Conservation (phyloP, 35 echinoderm and acorn worm genomes). For the Apostichopus californicus region DNA sequence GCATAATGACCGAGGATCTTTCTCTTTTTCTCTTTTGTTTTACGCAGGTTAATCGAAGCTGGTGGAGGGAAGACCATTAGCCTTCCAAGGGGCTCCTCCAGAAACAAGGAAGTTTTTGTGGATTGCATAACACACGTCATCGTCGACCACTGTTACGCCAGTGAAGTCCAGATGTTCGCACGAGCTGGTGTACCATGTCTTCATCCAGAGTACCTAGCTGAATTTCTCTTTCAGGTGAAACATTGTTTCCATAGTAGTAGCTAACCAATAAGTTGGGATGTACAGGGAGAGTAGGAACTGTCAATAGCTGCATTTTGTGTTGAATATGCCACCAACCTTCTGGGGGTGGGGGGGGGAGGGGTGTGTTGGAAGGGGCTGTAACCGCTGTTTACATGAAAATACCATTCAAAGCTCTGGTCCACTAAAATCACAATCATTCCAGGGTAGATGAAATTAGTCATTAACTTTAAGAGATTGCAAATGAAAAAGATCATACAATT, state of each 20-base stretch:
- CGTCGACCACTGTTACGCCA: conserved; percentile 63
- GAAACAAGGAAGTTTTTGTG: conserved; percentile 25
- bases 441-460: too few species aligned
- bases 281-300: too few species aligned
- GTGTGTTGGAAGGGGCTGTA: too few species aligned
- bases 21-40: background rate
- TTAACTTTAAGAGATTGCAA: too few species aligned
- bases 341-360: too few species aligned
- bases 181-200: conserved; percentile 73
- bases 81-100: conserved; percentile 22
- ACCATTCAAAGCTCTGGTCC: too few species aligned
- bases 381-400: too few species aligned
- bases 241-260: background rate
- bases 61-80: conserved; percentile 67
- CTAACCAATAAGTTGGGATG: too few species aligned
- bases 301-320: too few species aligned
- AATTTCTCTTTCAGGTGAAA: conserved; percentile 84
- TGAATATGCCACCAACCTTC: too few species aligned
- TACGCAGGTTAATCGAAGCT: conserved; percentile 75
- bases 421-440: too few species aligned
- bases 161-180: conserved; percentile 58
- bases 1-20: background rate
- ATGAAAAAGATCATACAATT: too few species aligned
- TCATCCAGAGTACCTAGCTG: conserved; percentile 82
- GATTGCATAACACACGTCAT: conserved; percentile 73